Percentiles rank a stretch among this genome's conserved stretches.
phyloP scores from a whole-genome alignment of 2,888 invertebrate genomes.

The Drosophila acutilabella region DNA sequence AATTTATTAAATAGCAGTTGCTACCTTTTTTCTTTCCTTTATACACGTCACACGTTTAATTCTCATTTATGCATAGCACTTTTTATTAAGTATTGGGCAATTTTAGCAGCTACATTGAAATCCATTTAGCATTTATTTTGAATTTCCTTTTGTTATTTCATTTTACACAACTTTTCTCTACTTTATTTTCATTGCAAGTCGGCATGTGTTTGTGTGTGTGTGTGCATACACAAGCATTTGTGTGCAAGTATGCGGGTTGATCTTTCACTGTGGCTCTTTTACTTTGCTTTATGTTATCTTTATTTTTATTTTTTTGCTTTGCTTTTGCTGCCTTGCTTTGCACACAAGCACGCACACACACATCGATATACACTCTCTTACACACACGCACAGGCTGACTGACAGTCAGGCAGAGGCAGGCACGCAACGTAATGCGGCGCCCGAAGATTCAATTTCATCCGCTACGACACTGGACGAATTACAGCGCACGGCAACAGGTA shows the following conservation, averaged over 20 bases:
- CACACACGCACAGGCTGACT: constrained; percentile 32
- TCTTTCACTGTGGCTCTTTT: constrained; percentile 76
- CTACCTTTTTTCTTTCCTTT: constrained; percentile 52
- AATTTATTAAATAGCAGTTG: constrained; percentile 71
- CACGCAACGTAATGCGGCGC: constrained; percentile 76
- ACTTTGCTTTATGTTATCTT: constrained; percentile 70
- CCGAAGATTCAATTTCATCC: constrained; percentile 68
- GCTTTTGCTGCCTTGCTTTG: constrained; percentile 61
- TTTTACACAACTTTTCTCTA: constrained; percentile 67
- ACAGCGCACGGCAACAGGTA: constrained; percentile 80
- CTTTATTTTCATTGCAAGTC: constrained; percentile 66
- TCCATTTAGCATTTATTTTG: constrained; percentile 45
- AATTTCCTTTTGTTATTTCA: constrained; percentile 60
- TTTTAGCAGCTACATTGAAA: constrained; percentile 67
- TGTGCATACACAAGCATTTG: constrained; percentile 2
- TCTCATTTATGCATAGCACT: constrained; percentile 67
- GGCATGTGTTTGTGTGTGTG: constrained; percentile 24
- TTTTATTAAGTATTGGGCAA: constrained; percentile 60
- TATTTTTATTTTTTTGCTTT: constrained; percentile 11
- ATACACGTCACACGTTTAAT: constrained; percentile 66
- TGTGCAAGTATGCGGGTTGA: constrained; percentile 48
- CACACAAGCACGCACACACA: constrained; percentile 39
- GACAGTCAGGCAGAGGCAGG: constrained; percentile 41
- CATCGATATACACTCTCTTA: constrained; percentile 26
- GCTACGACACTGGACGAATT: constrained; percentile 65